Conservation (phyloP, 2,888 invertebrate species). For the Bhutanitis thaidina region DNA sequence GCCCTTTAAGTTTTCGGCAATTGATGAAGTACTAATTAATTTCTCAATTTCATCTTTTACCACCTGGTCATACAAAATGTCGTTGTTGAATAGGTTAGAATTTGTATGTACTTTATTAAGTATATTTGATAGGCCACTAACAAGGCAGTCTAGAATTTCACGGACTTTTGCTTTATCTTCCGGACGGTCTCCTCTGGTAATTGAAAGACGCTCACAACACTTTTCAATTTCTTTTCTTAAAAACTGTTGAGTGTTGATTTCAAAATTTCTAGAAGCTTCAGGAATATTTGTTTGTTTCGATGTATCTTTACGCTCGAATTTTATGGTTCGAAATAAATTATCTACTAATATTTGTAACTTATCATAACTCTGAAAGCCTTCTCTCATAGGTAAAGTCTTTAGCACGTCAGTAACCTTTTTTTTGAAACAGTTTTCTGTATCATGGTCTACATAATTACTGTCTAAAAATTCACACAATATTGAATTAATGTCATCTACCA, state of each 20-base stretch:
- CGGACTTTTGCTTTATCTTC: neutral
- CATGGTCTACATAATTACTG: neutral
- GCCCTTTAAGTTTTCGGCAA: neutral
- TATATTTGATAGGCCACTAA: slow-evolving; percentile 4
- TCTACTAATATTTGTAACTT: slow-evolving; percentile 6
- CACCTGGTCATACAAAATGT: slow-evolving; percentile 47
- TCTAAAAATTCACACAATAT: slow-evolving; percentile 1
- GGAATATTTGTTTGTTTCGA: neutral
- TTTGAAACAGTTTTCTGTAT: slow-evolving; percentile 4
- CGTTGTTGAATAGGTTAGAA: slow-evolving; percentile 36
- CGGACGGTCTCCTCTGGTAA: neutral
- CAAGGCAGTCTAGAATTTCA: slow-evolving; percentile 4
- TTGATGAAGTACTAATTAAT: slow-evolving; percentile 43
- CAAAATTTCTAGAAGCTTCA: neutral
- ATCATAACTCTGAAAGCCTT: slow-evolving; percentile 1
- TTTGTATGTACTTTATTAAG: slow-evolving; percentile 50
- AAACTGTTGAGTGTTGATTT: neutral
- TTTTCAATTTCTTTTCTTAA: neutral
- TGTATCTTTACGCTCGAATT: slow-evolving; percentile 1
- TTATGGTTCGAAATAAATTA: slow-evolving; percentile 4
- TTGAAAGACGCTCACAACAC: neutral
- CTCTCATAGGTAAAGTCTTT: slow-evolving; percentile 3
- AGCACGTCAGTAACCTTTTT: slow-evolving; percentile 1
- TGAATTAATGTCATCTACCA: slow-evolving; percentile 3
- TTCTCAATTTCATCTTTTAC: slow-evolving; percentile 57